Percentiles rank a stretch among this genome's conserved stretches.
phyloP scores from a whole-genome alignment of 2,113 vertebrate species.

The Eulemur macaco region DNA sequence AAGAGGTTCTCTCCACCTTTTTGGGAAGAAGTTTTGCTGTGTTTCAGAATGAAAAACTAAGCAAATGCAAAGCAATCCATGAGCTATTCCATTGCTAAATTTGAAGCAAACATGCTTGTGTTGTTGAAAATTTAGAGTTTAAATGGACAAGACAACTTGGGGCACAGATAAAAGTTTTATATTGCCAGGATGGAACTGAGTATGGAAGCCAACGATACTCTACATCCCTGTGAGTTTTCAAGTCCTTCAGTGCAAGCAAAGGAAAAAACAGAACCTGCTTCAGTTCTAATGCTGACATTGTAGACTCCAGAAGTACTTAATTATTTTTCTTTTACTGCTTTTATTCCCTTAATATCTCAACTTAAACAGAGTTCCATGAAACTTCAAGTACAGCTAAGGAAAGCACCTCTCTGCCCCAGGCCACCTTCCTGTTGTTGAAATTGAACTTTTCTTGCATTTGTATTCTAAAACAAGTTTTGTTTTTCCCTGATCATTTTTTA shows the following conservation, averaged over 20 bases:
- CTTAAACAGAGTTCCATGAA: not conserved
- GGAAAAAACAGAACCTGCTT: not conserved
- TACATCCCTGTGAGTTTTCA: not conserved
- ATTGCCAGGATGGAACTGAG: not conserved
- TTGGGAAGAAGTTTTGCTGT: not conserved
- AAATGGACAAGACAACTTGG: not conserved
- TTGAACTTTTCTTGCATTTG: not conserved
- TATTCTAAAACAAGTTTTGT: not conserved
- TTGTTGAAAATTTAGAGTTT: not conserved
- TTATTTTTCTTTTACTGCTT: not conserved
- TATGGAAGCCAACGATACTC: not conserved
- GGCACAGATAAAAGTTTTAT: not conserved
- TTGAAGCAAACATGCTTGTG: slow-evolving; percentile 29
- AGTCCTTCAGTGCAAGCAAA: not conserved
- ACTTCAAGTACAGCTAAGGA: not conserved
- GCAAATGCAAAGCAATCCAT: not conserved
- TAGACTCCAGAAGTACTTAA: not conserved
- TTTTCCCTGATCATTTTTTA: not conserved
- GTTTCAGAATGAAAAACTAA: slow-evolving; percentile 21
- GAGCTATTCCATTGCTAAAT: not conserved
- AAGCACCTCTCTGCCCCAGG: not conserved
- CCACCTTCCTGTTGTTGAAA: not conserved
- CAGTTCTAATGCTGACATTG: not conserved
- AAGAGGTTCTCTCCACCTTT: not conserved
- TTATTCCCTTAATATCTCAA: not conserved